Evolutionary conservation across 2,888 invertebrate genomes (phyloP).

Genomic region (Neoitamus cyanurus): DNA sequence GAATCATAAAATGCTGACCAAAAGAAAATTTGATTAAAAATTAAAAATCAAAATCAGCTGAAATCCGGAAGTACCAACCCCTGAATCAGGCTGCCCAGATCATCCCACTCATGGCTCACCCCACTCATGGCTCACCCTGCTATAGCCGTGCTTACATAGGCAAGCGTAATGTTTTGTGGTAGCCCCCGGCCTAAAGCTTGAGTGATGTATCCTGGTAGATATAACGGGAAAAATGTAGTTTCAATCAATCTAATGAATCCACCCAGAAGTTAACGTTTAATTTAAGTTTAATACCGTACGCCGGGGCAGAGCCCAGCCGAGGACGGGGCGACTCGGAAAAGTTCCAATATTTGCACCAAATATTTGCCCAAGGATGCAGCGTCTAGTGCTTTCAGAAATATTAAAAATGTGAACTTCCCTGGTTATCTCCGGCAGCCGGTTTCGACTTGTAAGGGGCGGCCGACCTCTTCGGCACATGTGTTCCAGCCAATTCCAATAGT

Average conservation of each 20-base stretch:
- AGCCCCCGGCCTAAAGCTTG: not conserved
- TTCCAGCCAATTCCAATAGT: constrained; percentile 29
- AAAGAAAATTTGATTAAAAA: not conserved
- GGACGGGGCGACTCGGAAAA: constrained; percentile 12
- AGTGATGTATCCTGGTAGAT: not conserved
- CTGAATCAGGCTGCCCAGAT: not conserved
- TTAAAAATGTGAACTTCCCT: constrained; percentile 41
- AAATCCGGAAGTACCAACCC: not conserved
- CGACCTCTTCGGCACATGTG: constrained; percentile 37
- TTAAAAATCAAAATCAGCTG: not conserved
- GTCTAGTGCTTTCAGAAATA: constrained; percentile 44
- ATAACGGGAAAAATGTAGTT: constrained; percentile 10
- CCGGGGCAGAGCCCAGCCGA: not conserved
- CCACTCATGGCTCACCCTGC: not conserved
- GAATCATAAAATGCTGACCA: not conserved
- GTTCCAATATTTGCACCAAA: constrained; percentile 44
- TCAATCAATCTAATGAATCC: constrained; percentile 43
- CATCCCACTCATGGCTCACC: not conserved
- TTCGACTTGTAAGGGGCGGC: not conserved
- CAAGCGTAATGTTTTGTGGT: not conserved
- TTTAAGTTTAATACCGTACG: constrained; percentile 25
- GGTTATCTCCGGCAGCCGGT: constrained; percentile 39
- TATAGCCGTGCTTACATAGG: not conserved
- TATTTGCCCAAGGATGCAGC: constrained; percentile 45
- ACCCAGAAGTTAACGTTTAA: constrained; percentile 24